A percentile compares a stretch with the other conserved stretches of the same genome.
phyloP scores from a whole-genome alignment of 2,888 invertebrate genomes.

The Apamea anceps region DNA sequence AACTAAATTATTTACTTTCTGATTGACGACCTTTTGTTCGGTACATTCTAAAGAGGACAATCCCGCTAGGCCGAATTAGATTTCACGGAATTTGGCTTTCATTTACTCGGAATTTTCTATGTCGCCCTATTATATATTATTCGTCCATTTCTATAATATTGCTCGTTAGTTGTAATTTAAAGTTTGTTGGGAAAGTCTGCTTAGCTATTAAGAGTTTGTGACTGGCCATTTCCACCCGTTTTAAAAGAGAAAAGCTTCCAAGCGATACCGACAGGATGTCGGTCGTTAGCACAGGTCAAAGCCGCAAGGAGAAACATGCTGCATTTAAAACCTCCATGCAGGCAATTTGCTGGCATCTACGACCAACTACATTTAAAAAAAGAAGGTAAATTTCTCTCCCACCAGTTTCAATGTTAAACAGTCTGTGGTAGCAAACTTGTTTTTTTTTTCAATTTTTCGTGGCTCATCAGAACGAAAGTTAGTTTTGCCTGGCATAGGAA shows the following conservation, averaged over 20 bases:
- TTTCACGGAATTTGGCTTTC: constrained; percentile 46
- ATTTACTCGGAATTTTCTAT: constrained; percentile 34
- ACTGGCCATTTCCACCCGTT: constrained; percentile 16
- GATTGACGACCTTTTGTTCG: constrained; percentile 69
- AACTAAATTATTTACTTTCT: constrained; percentile 73
- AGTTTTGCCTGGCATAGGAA: background rate
- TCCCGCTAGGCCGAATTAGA: constrained; percentile 34
- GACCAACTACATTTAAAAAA: constrained; percentile 31
- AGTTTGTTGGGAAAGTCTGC: background rate
- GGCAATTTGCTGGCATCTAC: constrained; percentile 49
- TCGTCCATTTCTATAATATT: constrained; percentile 18
- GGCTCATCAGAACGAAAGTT: constrained; percentile 27
- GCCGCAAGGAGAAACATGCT: constrained; percentile 45
- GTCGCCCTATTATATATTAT: constrained; percentile 33
- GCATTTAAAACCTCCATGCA: constrained; percentile 43
- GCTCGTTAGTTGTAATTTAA: constrained; percentile 18
- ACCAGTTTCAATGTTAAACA: constrained; percentile 22
- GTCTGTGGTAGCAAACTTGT: background rate
- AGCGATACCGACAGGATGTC: constrained; percentile 11
- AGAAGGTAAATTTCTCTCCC: constrained; percentile 7
- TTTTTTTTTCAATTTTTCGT: constrained; percentile 7
- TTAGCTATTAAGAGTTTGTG: constrained; percentile 18
- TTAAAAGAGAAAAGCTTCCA: constrained; percentile 12
- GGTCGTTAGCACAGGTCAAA: constrained; percentile 55
- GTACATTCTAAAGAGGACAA: constrained; percentile 61